Percentiles rank a stretch among this genome's conserved stretches.
phyloP scores from a whole-genome alignment of 2,888 invertebrate genomes.

The Piscicola geometra region DNA sequence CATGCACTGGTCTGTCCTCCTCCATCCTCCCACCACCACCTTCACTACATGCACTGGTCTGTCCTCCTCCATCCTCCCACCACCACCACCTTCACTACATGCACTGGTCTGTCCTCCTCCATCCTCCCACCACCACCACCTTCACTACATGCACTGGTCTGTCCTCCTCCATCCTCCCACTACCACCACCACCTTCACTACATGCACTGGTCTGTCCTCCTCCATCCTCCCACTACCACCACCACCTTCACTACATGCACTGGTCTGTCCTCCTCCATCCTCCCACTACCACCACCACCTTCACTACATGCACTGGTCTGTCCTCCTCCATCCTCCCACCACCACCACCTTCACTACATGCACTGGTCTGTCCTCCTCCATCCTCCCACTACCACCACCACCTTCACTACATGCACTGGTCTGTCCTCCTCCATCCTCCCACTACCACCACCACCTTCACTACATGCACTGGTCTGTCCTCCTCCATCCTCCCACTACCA shows the following conservation, averaged over 20 bases:
- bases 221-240: not conserved
- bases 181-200: slow-evolving; percentile 18
- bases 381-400: not conserved
- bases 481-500: not conserved
- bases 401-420: not conserved
- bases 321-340: not conserved
- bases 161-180: not conserved
- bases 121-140: not conserved
- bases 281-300: slow-evolving; percentile 2
- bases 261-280: not conserved
- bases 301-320: slow-evolving; percentile 75
- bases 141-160: not conserved
- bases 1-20: no score
- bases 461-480: no score
- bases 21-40: not conserved
- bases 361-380: not conserved
- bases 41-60: not conserved
- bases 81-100: not conserved
- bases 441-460: not conserved
- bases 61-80: not conserved
- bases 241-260: slow-evolving; percentile 8
- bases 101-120: not conserved
- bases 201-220: not conserved
- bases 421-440: not conserved
- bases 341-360: not conserved